A percentile compares a stretch with the other conserved stretches of the same genome.
Evolutionary conservation across 2,888 invertebrate species (phyloP).

Genomic region (Pseudeuparius sepicola): DNA sequence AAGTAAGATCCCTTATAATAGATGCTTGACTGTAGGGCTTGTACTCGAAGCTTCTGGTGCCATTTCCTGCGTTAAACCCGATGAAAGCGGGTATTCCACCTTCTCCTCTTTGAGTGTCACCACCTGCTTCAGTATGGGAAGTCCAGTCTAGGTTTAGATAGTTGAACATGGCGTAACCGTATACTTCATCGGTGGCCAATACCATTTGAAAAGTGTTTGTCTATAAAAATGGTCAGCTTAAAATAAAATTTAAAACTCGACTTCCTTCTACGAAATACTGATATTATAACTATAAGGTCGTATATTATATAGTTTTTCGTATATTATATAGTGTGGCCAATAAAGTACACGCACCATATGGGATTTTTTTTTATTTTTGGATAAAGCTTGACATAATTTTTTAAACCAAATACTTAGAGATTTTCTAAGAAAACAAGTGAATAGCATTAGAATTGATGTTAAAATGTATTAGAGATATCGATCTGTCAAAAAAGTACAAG

Average conservation of each 20-base stretch:
- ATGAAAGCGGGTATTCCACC: conserved; percentile 82
- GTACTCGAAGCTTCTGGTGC: conserved; percentile 81
- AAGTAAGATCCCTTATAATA: conserved; percentile 71
- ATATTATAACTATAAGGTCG: not conserved
- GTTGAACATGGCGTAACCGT: conserved; percentile 92
- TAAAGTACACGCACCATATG: too few relatives aligned
- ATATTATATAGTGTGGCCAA: too few relatives aligned
- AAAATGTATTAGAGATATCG: too few relatives aligned
- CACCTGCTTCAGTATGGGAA: conserved; percentile 83
- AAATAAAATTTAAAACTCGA: conserved; percentile 2
- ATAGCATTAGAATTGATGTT: too few relatives aligned
- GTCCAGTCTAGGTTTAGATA: conserved; percentile 88
- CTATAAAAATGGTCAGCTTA: conserved; percentile 39
- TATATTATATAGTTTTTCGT: not conserved
- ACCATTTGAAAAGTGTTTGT: conserved; percentile 95
- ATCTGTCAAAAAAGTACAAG: too few relatives aligned
- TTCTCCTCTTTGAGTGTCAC: conserved; percentile 77
- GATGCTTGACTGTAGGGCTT: conserved; percentile 82
- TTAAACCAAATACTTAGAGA: too few relatives aligned
- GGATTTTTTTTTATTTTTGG: too few relatives aligned
- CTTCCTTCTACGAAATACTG: not conserved
- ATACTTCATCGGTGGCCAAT: conserved; percentile 84
- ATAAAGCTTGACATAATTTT: too few relatives aligned
- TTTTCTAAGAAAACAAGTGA: too few relatives aligned
- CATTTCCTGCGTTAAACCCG: conserved; percentile 95